These are phyloP conservation scores for Stictocephala bisonia DNA, from an alignment of 2,888 invertebrate genomes.

Conservation along the genomic window DNA sequence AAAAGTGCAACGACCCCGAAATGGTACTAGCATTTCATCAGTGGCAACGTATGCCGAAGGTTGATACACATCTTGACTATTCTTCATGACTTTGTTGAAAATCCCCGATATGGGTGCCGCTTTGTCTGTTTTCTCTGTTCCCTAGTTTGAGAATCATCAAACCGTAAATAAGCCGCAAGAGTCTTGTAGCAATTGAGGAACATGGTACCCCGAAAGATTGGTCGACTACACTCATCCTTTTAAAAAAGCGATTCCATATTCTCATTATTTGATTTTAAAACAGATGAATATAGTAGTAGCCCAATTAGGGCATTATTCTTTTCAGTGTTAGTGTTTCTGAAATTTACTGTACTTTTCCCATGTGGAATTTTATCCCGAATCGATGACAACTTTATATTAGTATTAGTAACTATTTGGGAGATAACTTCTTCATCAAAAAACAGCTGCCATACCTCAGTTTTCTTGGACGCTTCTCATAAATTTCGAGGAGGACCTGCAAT, in stretches of 20 bases:
- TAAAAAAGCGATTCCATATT: slow-evolving; percentile 11
- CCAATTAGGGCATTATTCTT: slow-evolving; percentile 24
- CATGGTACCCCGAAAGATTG: slow-evolving; percentile 27
- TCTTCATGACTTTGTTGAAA: slow-evolving; percentile 34
- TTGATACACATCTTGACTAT: slow-evolving; percentile 34
- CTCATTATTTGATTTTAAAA: slow-evolving; percentile 30
- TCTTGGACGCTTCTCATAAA: slow-evolving; percentile 6
- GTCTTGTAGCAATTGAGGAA: slow-evolving; percentile 17
- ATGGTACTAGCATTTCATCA: slow-evolving; percentile 30
- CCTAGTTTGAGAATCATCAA: slow-evolving; percentile 23
- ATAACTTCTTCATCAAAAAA: slow-evolving; percentile 28
- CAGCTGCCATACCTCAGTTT: slow-evolving; percentile 19
- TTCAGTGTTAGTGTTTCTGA: slow-evolving; percentile 19
- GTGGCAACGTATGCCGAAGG: slow-evolving; percentile 13
- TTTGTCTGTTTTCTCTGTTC: slow-evolving; percentile 10
- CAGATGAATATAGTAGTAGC: slow-evolving; percentile 6
- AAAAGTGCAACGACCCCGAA: slow-evolving; percentile 11
- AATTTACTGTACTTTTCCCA: not conserved
- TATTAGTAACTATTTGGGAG: not conserved
- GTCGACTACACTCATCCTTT: slow-evolving; percentile 19
- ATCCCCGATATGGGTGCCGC: slow-evolving; percentile 48
- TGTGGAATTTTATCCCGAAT: not conserved
- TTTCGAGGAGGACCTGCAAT: not conserved
- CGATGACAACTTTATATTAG: slow-evolving; percentile 24
- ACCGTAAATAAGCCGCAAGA: slow-evolving; percentile 19